Evolutionary conservation across 2,888 invertebrate genomes (phyloP).

Genomic region (Linnaemya vulpina): DNA sequence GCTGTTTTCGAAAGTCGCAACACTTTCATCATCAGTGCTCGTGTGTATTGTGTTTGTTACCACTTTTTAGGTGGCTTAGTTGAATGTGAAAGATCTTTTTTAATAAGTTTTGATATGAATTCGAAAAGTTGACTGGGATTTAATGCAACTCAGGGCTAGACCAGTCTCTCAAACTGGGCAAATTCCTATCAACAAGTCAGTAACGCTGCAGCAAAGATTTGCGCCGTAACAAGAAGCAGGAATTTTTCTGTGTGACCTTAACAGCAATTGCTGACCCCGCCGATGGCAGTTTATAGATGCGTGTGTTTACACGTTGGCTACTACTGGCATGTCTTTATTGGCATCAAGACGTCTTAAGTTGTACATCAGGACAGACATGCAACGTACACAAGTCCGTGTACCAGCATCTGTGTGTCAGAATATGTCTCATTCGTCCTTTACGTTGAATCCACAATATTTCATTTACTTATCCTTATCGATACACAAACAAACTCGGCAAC

Average conservation of each 20-base stretch:
- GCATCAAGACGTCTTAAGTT: conserved; percentile 17
- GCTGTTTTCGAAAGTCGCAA: no score
- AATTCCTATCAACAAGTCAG: no score
- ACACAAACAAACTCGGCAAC: neutral
- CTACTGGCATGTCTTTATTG: conserved; percentile 25
- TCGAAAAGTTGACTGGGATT: no score
- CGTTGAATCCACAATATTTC: conserved; percentile 44
- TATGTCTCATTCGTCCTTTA: conserved; percentile 11
- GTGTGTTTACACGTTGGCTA: neutral
- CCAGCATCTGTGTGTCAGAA: neutral
- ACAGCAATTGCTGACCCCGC: conserved; percentile 2
- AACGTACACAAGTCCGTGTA: no score
- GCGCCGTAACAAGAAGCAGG: neutral
- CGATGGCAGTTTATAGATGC: neutral
- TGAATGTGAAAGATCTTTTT: no score
- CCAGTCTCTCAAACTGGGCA: no score
- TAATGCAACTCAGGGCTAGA: no score
- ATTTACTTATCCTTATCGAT: conserved; percentile 52
- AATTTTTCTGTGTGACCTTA: conserved; percentile 25
- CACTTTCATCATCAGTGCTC: no score
- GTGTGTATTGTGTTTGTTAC: no score
- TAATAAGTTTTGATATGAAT: no score
- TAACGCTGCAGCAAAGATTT: neutral
- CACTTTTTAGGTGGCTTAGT: no score
- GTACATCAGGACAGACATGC: neutral